Evolutionary conservation across 1,140 invertebrate genomes (phyloP).

Genomic region (Diploscapter pachys): DNA sequence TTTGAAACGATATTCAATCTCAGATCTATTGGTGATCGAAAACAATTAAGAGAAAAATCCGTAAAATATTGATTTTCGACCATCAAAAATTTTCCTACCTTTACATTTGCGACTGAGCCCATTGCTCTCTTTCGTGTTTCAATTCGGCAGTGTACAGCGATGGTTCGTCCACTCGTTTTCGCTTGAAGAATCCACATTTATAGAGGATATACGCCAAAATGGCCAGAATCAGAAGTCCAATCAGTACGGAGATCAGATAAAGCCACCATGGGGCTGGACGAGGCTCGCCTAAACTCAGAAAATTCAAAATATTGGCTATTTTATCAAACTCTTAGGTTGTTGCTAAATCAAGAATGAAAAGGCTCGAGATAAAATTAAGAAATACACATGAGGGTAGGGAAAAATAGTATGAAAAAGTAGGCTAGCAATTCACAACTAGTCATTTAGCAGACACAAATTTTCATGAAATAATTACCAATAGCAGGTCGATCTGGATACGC

Average conservation of each 20-base stretch:
- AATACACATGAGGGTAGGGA: not conserved
- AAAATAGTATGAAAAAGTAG: not conserved
- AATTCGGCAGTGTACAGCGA: slow-evolving; percentile 24
- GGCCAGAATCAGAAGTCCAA: slow-evolving; percentile 21
- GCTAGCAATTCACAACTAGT: too few species aligned
- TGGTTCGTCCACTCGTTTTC: slow-evolving; percentile 21
- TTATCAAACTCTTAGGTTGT: too few species aligned
- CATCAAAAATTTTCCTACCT: too few species aligned
- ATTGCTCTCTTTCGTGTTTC: slow-evolving; percentile 24
- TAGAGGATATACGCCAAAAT: slow-evolving; percentile 16
- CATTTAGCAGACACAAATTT: too few species aligned
- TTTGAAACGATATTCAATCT: too few species aligned
- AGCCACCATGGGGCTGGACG: slow-evolving; percentile 24
- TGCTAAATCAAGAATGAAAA: too few species aligned
- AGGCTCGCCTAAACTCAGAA: slow-evolving; percentile 13
- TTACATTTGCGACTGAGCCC: not conserved
- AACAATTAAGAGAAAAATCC: too few species aligned
- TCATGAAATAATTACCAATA: slow-evolving; percentile 19
- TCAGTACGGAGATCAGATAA: not conserved
- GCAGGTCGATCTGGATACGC: slow-evolving; percentile 32
- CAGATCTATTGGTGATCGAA: too few species aligned
- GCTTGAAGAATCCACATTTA: slow-evolving; percentile 37
- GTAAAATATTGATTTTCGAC: too few species aligned
- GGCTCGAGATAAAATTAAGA: too few species aligned
- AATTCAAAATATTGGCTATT: not conserved